phyloP scores from a whole-genome alignment of 1,140 invertebrate species.

The Sinonovacula constricta region DNA sequence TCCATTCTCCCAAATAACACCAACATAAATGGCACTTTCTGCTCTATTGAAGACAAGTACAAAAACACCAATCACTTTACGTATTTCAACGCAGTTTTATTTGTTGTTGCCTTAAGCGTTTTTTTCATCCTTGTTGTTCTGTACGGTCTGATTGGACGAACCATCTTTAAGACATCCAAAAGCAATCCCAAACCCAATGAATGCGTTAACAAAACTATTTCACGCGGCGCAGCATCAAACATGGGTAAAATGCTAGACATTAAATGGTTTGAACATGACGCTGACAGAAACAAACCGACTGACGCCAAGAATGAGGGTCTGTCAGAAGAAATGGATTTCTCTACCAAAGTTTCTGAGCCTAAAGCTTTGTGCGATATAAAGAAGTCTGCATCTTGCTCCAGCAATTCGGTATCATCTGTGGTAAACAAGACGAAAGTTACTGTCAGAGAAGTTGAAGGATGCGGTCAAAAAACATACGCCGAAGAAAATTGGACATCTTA shows the following conservation, averaged over 20 bases:
- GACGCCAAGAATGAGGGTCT: not conserved
- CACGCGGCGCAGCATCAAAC: not conserved
- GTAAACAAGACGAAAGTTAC: not conserved
- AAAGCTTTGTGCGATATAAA: too few species aligned
- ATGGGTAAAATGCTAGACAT: not conserved
- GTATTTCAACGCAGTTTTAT: constrained; percentile 50
- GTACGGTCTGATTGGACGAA: constrained; percentile 55
- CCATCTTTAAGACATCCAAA: constrained; percentile 50
- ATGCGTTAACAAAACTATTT: not conserved
- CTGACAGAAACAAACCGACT: constrained; percentile 6
- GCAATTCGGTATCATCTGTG: not conserved
- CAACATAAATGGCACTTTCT: constrained; percentile 32
- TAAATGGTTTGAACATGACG: not conserved
- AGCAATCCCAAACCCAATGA: not conserved
- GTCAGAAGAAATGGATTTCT: not conserved
- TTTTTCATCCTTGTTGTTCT: constrained; percentile 52
- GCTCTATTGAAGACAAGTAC: constrained; percentile 43
- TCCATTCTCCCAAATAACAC: not conserved
- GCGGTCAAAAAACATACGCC: not conserved
- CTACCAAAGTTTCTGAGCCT: not conserved
- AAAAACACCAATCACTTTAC: too few species aligned
- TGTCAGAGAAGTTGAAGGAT: not conserved
- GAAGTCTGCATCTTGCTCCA: not conserved
- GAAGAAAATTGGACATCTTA: constrained; percentile 6
- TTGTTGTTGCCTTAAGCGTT: constrained; percentile 34